Percentiles rank a stretch among this genome's conserved stretches.
These are phyloP conservation scores for Polymixis lichenea DNA, from an alignment of 2,888 invertebrate genomes.

Conservation along the genomic window DNA sequence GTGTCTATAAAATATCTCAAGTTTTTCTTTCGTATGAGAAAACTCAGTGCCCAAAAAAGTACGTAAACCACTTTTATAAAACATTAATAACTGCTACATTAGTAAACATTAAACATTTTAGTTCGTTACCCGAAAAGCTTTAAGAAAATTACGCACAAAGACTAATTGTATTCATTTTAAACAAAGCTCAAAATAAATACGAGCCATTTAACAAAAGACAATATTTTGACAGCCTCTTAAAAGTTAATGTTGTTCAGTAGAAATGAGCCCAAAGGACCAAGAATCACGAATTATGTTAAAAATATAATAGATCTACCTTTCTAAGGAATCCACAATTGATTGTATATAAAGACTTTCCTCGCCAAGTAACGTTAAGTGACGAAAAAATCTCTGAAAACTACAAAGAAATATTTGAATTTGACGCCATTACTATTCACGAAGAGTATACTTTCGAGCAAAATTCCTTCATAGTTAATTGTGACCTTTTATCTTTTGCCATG, in stretches of 20 bases:
- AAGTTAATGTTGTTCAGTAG: conserved; percentile 45
- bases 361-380: conserved; percentile 38
- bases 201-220: conserved; percentile 46
- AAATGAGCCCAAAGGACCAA: conserved; percentile 15
- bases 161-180: conserved; percentile 55
- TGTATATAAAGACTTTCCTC: conserved; percentile 43
- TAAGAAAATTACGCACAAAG: conserved; percentile 47
- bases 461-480: neutral
- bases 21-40: neutral
- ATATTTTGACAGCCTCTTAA: conserved; percentile 47
- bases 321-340: conserved; percentile 41
- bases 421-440: conserved; percentile 40
- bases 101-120: conserved; percentile 42
- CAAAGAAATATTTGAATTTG: conserved; percentile 53
- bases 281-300: neutral
- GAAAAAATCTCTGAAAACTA: conserved; percentile 36
- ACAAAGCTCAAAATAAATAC: conserved; percentile 57
- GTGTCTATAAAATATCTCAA: too few relatives aligned
- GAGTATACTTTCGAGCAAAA: conserved; percentile 5
- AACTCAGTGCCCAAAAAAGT: neutral
- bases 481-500: neutral
- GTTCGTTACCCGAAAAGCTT: conserved; percentile 41
- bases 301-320: conserved; percentile 6
- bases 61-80: conserved; percentile 14
- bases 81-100: conserved; percentile 43